Base-by-base conservation (phyloP, 2,113 vertebrate genomes). In the Scolopax mira region DNA sequence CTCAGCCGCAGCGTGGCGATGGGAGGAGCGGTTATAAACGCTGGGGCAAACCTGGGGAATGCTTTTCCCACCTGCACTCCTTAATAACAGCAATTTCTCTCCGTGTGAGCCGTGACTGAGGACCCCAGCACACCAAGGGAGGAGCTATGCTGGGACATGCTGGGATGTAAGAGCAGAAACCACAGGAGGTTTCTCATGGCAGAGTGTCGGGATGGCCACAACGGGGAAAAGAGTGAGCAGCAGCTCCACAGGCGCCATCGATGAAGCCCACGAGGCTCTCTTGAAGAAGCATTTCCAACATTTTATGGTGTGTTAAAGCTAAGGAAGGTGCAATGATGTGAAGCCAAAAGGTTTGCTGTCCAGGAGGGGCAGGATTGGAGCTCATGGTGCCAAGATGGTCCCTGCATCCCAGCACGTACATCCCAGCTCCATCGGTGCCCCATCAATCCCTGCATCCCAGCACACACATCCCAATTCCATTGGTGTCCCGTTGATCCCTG, bases 31-130 rank as follows among this genome's bases (percentile, higher is more conserved):
- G 17, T 58, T 46, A n/a, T 11, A 39, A 73, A 74, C 0, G 0
- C 65, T 55, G 65, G 48, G 46, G 54, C n/a, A 61, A 96, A 82
- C 54, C 41, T 61, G 23, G 1, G 5, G 58, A 92, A 88, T 30
- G n/a, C 41, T 86, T 88, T 93, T 66, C 62, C 71, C 81, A 94
- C 71, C 77, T 90, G 48, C 84, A 71, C 44, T 27, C 27, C 64
- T 79, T 33, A 80, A 60, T 18, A 60, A 4, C 75, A 79, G 52
- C 30, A 37, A 37, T 55, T 88, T 80, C 44, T 54, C 0, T 4
- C 5, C 3, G 24, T 61, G 57, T 55, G 72, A 94, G 79, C 81
- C 11, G 2, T 7, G 35, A 30, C 6, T 9, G 6, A 55, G 46
- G 44, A 72, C 18, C 41, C 31, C 79, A 58, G 67, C 54, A 58